These are phyloP conservation scores for Meiosimyza platycephala DNA, from an alignment of 2,888 invertebrate genomes.

Conservation along the genomic window DNA sequence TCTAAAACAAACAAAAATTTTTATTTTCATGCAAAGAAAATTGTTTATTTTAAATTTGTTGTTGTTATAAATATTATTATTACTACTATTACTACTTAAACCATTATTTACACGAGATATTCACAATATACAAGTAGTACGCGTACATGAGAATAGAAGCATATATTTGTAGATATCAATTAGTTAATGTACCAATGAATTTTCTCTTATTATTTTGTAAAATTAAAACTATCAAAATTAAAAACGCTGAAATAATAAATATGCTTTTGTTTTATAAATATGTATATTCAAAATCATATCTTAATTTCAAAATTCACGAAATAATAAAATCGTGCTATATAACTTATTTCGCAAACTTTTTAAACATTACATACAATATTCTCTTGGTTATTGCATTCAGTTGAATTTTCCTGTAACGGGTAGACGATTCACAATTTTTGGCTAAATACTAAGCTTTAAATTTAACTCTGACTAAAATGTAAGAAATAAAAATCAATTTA, in stretches of 20 bases:
- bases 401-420: too few relatives aligned
- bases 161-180: conserved; percentile 13
- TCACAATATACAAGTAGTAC: not conserved
- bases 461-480: conserved; percentile 2
- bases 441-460: conserved; percentile 12
- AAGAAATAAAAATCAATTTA: not conserved
- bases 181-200: conserved; percentile 8
- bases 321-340: not conserved
- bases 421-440: not conserved
- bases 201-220: conserved; percentile 12
- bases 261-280: not conserved
- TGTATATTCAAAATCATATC: not conserved
- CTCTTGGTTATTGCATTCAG: not conserved
- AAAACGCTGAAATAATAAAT: conserved; percentile 11
- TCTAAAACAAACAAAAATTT: not conserved
- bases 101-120: not conserved
- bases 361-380: not conserved
- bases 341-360: not conserved
- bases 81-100: conserved; percentile 17
- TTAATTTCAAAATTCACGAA: not conserved
- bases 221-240: not conserved
- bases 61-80: conserved; percentile 29
- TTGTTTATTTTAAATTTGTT: conserved; percentile 30
- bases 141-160: not conserved
- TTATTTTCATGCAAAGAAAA: conserved; percentile 4